Evolutionary conservation across 2,113 vertebrate species (phyloP).

Genomic region (Ciconia stormi): DNA sequence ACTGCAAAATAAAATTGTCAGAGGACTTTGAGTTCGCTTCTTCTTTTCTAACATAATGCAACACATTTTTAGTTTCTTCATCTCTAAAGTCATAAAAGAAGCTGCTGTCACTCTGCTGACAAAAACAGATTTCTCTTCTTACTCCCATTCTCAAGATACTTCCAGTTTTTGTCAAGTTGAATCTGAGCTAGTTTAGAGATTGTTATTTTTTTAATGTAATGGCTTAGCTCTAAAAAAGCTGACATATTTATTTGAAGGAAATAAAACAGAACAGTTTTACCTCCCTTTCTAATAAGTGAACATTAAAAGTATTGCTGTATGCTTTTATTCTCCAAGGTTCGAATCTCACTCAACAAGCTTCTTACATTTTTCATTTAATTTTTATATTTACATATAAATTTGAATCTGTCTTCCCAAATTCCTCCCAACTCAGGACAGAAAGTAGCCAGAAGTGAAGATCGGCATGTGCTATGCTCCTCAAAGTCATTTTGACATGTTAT

Average conservation of each 20-base stretch:
- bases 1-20: not conserved
- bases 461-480: not conserved
- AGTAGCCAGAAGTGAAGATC: not conserved
- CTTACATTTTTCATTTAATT: not conserved
- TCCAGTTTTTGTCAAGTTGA: not conserved
- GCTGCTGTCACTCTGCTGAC: not conserved
- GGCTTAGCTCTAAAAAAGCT: not conserved
- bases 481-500: not conserved
- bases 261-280: not conserved
- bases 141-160: not conserved
- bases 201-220: not conserved
- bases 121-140: not conserved
- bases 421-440: not conserved
- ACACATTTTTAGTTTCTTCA: not conserved
- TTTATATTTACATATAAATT: not conserved
- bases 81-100: not conserved
- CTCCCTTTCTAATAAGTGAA: not conserved
- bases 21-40: not conserved
- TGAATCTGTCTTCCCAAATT: not conserved
- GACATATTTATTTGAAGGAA: not conserved
- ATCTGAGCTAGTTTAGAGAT: not conserved
- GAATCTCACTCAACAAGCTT: not conserved
- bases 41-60: not conserved
- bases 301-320: not conserved
- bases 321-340: not conserved